Evolutionary conservation across 1,140 invertebrate genomes (phyloP).

Genomic region (Drosophila malerkotliana): DNA sequence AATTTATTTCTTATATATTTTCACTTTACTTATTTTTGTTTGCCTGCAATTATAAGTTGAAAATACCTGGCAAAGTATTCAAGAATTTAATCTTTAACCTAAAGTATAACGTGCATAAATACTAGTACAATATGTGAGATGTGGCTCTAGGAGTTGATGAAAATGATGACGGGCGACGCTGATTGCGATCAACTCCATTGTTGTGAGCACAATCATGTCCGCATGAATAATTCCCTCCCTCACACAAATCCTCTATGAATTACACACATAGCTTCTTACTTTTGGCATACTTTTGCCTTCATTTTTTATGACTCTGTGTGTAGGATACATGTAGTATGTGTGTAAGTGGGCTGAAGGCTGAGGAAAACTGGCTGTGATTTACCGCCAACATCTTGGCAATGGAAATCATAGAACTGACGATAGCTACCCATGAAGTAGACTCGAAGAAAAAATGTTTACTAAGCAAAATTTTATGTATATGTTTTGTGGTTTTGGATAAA

Average conservation of each 20-base stretch:
- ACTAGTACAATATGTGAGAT: slow-evolving; percentile 10
- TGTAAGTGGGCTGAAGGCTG: slow-evolving; percentile 1
- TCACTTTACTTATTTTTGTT: slow-evolving; percentile 37
- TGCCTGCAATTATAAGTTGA: slow-evolving; percentile 8
- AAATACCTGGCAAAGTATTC: background rate
- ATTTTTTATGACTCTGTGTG: slow-evolving; percentile 53
- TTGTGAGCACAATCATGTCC: slow-evolving; percentile 57
- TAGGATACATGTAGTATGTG: background rate
- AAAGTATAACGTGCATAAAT: slow-evolving; percentile 22
- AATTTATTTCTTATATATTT: slow-evolving; percentile 48
- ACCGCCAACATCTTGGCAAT: slow-evolving; percentile 65
- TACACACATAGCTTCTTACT: slow-evolving; percentile 49
- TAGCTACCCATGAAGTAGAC: slow-evolving; percentile 8
- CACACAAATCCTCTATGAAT: slow-evolving; percentile 59
- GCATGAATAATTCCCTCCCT: slow-evolving; percentile 56
- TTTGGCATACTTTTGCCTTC: slow-evolving; percentile 42
- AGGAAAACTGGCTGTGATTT: slow-evolving; percentile 52
- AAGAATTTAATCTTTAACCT: background rate
- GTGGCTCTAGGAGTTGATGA: slow-evolving; percentile 13
- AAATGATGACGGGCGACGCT: slow-evolving; percentile 35
- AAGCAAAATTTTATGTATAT: background rate
- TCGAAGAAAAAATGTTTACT: slow-evolving; percentile 20
- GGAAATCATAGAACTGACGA: slow-evolving; percentile 40
- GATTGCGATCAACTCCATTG: slow-evolving; percentile 45
- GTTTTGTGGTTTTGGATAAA: slow-evolving; percentile 1